Evolutionary conservation across 2,797 vertebrate species (phyloP).

Genomic region (Coracias cyanogaster): DNA sequence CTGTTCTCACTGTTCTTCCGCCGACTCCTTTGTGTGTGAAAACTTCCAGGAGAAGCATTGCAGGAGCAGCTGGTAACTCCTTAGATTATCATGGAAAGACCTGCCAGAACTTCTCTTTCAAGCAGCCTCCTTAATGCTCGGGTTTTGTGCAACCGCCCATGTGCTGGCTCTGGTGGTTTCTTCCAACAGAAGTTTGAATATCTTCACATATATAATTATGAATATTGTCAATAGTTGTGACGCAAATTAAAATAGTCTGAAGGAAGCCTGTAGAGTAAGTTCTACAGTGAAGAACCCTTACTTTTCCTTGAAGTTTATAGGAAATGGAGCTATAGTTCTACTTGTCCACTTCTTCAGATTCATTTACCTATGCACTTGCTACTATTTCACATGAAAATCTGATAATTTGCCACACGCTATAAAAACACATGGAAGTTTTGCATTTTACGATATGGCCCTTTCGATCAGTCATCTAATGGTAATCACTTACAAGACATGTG

Average conservation of each 20-base stretch:
- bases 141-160: background rate
- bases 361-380: background rate
- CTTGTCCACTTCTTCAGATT: background rate
- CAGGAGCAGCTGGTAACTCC: conserved; percentile 31
- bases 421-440: background rate
- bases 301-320: background rate
- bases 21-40: background rate
- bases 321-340: background rate
- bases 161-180: background rate
- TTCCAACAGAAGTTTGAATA: background rate
- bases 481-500: background rate
- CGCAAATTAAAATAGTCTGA: background rate
- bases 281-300: background rate
- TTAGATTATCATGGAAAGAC: background rate
- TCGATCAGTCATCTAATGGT: background rate
- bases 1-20: background rate
- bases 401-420: background rate
- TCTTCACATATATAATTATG: background rate
- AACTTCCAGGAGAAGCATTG: background rate
- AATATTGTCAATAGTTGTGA: background rate
- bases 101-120: conserved; percentile 10
- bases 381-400: background rate
- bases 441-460: background rate
- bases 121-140: background rate
- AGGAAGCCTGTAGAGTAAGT: background rate